These are phyloP conservation scores for Phylloscopus trochilus DNA, from an alignment of 2,113 vertebrate genomes.

Conservation along the genomic window DNA sequence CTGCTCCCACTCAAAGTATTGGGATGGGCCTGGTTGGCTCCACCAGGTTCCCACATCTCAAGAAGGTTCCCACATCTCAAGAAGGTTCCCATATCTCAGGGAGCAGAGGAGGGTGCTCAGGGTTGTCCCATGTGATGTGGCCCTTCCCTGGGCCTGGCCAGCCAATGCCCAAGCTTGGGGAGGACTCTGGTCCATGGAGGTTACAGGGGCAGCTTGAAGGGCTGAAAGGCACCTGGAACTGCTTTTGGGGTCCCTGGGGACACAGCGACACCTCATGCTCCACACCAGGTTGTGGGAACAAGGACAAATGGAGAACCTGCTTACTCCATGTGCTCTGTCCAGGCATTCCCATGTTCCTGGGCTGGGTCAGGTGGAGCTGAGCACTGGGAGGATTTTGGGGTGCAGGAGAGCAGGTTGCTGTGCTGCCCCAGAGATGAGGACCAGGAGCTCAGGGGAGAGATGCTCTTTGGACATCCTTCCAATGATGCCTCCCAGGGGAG, in stretches of 20 bases:
- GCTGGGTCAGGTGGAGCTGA: not conserved
- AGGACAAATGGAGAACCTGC: not conserved
- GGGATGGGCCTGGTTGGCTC: not conserved
- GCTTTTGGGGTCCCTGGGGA: not conserved
- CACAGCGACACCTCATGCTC: accelerated
- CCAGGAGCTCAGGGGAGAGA: accelerated
- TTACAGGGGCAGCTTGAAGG: not conserved
- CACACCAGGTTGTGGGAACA: not conserved
- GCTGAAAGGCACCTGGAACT: not conserved
- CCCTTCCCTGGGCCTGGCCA: not conserved
- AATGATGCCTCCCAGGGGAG: not conserved
- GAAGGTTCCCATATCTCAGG: not conserved
- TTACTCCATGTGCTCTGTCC: accelerated
- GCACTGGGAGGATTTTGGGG: accelerated
- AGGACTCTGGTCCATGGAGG: not conserved
- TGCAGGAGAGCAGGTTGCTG: not conserved
- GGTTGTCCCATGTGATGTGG: not conserved
- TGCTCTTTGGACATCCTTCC: accelerated
- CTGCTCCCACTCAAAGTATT: accelerated
- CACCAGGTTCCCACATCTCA: not conserved
- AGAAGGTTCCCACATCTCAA: not conserved
- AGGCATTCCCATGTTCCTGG: not conserved
- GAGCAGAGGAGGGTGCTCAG: not conserved
- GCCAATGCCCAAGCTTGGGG: not conserved
- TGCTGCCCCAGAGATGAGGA: not conserved